Evolutionary conservation across 2,888 invertebrate species (phyloP).

Genomic region (Erebia palarica): DNA sequence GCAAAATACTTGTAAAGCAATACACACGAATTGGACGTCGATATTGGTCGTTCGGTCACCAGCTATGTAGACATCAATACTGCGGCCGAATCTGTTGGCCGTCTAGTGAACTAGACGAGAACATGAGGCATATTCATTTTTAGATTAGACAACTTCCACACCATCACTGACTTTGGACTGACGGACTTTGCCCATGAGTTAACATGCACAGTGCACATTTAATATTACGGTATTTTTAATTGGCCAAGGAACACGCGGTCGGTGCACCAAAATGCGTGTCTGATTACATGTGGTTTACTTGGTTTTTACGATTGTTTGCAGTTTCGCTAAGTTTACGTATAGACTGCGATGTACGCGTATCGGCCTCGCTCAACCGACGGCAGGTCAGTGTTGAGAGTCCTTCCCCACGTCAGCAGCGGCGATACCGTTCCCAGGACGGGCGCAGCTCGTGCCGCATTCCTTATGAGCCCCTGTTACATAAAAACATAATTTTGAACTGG

Average conservation of each 20-base stretch:
- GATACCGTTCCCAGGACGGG: constrained; percentile 79
- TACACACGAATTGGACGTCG: too few relatives aligned
- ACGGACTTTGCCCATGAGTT: too few relatives aligned
- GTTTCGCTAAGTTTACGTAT: constrained; percentile 37
- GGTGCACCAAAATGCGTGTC: constrained; percentile 21
- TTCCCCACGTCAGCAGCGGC: constrained; percentile 75
- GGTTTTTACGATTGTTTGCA: constrained; percentile 15
- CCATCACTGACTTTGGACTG: too few relatives aligned
- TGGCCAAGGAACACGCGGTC: constrained; percentile 19
- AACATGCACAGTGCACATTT: too few relatives aligned
- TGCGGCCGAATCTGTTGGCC: too few relatives aligned
- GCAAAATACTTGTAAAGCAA: too few relatives aligned
- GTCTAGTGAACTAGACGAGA: too few relatives aligned
- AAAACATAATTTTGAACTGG: not conserved
- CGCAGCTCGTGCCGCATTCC: constrained; percentile 73
- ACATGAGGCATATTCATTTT: too few relatives aligned
- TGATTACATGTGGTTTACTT: constrained; percentile 22
- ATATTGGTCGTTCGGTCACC: too few relatives aligned
- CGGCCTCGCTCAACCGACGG: constrained; percentile 62
- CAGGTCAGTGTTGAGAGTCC: constrained; percentile 75
- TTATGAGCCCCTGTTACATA: constrained; percentile 63
- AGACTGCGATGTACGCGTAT: constrained; percentile 61
- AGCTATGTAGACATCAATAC: too few relatives aligned
- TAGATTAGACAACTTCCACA: too few relatives aligned
- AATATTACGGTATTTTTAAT: not conserved